A percentile compares a stretch with the other conserved stretches of the same genome.
Conservation (phyloP, 1,140 invertebrate genomes). For the Melipona quadrifasciata region DNA sequence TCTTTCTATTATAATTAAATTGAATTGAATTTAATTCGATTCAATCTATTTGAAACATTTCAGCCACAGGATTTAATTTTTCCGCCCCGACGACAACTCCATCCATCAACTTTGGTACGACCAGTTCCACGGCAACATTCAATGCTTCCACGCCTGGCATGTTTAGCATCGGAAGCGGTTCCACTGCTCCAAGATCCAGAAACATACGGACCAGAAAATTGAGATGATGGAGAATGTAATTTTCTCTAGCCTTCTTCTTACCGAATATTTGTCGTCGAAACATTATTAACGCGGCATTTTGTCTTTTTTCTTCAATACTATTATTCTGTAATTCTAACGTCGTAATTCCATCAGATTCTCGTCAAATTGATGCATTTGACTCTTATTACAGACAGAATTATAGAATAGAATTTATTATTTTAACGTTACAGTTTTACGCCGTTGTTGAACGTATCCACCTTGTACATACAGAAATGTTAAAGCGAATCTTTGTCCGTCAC, state of each 20-base stretch:
- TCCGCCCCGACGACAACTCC: conserved; percentile 65
- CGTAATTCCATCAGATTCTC: neutral
- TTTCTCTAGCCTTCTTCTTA: conserved; percentile 1
- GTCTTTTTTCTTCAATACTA: neutral
- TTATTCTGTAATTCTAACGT: neutral
- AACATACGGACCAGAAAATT: conserved; percentile 70
- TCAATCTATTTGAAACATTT: neutral
- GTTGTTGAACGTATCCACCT: conserved; percentile 37
- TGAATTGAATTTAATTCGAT: neutral
- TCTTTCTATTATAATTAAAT: too few species aligned
- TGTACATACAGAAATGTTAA: conserved; percentile 42
- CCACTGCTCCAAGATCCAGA: conserved; percentile 75
- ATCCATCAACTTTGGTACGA: conserved; percentile 63
- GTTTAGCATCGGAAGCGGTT: conserved; percentile 80
- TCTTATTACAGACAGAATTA: neutral
- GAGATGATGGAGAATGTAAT: conserved; percentile 81
- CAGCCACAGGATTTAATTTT: conserved; percentile 73
- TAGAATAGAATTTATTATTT: conserved; percentile 13
- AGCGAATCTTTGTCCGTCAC: neutral
- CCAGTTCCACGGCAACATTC: conserved; percentile 61
- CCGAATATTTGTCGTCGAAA: conserved; percentile 24
- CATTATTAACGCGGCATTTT: neutral
- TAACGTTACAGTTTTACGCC: conserved; percentile 22
- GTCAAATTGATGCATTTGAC: neutral
- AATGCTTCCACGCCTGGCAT: conserved; percentile 70